These are phyloP conservation scores for Palythoa grandis DNA, from an alignment of 92 coral and sea anemone species.

Conservation along the genomic window DNA sequence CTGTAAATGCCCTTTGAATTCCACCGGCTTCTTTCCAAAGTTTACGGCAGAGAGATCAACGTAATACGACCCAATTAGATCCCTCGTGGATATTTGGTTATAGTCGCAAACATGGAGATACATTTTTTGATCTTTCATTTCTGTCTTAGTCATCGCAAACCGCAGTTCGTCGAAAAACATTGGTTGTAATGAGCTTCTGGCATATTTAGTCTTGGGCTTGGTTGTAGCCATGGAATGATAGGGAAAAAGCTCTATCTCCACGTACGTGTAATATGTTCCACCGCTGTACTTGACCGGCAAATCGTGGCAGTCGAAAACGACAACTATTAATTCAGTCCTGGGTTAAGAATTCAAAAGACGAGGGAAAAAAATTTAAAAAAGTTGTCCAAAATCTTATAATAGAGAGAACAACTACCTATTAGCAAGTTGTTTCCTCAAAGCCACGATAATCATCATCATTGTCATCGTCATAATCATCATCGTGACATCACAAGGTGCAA, in stretches of 20 bases:
- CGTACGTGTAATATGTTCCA: constrained; percentile 87
- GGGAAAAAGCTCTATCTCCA: constrained; percentile 91
- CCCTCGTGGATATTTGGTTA: constrained; percentile 92
- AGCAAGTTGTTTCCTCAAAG: too few species aligned
- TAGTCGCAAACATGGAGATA: constrained; percentile 86
- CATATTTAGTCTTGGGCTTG: constrained; percentile 85
- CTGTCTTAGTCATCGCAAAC: constrained; percentile 80
- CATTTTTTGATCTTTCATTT: constrained; percentile 88
- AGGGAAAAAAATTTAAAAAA: neutral
- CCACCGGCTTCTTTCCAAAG: constrained; percentile 70
- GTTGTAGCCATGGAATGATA: constrained; percentile 79
- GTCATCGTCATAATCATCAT: too few species aligned
- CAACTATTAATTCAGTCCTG: constrained; percentile 81
- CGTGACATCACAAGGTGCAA: too few species aligned
- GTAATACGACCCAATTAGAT: constrained; percentile 88
- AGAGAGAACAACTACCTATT: neutral
- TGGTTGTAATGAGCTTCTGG: constrained; percentile 83
- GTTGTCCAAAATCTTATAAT: neutral
- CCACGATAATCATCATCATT: too few species aligned
- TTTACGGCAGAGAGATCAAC: constrained; percentile 72
- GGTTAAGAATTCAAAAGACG: neutral
- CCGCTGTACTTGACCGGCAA: constrained; percentile 90
- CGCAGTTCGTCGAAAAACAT: constrained; percentile 60
- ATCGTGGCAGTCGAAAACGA: constrained; percentile 70
- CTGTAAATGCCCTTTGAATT: constrained; percentile 63